A percentile compares a stretch with the other conserved stretches of the same genome.
Conservation (phyloP, 2,113 vertebrate species). For the Cepphus grylle region DNA sequence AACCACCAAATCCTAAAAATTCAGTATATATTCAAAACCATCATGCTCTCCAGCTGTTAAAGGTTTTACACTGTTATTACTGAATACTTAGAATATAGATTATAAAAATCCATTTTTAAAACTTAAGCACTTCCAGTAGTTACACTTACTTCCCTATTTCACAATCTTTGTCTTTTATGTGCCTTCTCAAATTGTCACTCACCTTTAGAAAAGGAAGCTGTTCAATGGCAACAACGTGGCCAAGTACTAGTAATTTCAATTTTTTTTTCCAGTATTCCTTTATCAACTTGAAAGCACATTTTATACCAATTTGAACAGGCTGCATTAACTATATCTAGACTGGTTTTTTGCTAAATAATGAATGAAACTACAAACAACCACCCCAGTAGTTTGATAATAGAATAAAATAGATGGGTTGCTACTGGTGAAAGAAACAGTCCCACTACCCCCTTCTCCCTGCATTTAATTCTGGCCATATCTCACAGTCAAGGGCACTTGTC, state of each 20-base stretch:
- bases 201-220: not conserved
- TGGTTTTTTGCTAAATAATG: not conserved
- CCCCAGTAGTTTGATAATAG: not conserved
- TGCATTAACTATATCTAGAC: not conserved
- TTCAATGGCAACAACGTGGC: not conserved
- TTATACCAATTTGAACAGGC: not conserved
- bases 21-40: not conserved
- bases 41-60: not conserved
- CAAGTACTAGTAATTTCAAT: not conserved
- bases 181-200: not conserved
- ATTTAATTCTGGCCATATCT: not conserved
- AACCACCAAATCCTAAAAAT: not conserved
- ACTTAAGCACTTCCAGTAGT: not conserved
- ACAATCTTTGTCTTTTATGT: not conserved
- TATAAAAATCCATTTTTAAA: not conserved
- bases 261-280: not conserved
- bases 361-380: not conserved
- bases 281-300: not conserved
- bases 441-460: not conserved
- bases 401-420: not conserved
- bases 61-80: not conserved
- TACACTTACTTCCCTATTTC: not conserved
- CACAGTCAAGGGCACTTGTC: not conserved
- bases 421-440: not conserved
- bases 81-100: not conserved